Evolutionary conservation across 2,888 invertebrate genomes (phyloP).

Genomic region (Encarsia formosa): DNA sequence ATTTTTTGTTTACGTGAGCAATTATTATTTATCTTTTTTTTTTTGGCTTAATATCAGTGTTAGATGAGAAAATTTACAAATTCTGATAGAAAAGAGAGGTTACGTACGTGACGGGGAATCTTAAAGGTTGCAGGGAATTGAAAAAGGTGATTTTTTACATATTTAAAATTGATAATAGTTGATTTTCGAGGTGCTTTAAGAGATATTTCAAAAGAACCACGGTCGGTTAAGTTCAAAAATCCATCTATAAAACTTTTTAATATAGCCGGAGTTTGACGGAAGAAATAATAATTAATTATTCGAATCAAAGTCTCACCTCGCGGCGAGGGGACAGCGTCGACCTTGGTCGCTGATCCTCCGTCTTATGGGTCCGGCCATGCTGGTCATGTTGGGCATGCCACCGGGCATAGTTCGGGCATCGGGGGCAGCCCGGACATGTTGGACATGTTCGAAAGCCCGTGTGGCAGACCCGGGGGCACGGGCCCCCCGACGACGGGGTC

Average conservation of each 20-base stretch:
- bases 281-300: neutral
- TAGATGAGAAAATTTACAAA: constrained; percentile 7
- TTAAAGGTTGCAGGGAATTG: neutral
- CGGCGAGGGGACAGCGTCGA: constrained; percentile 79
- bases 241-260: too few species aligned
- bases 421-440: constrained; percentile 46
- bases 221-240: too few species aligned
- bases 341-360: constrained; percentile 88
- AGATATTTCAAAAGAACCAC: neutral
- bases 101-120: neutral
- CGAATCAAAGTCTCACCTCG: constrained; percentile 67
- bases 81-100: constrained; percentile 22
- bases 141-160: neutral
- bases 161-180: too few species aligned
- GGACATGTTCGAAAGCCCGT: constrained; percentile 43
- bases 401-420: constrained; percentile 43
- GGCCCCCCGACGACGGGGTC: constrained; percentile 41
- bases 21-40: constrained; percentile 25
- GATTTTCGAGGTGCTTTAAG: too few species aligned
- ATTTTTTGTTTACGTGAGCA: constrained; percentile 32
- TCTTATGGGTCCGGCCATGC: constrained; percentile 72
- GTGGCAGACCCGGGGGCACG: constrained; percentile 40
- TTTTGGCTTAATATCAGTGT: constrained; percentile 16
- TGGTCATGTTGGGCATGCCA: constrained; percentile 54
- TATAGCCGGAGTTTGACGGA: neutral